A percentile compares a stretch with the other conserved stretches of the same genome.
Evolutionary conservation across 1,140 invertebrate genomes (phyloP).

Genomic region (Hermatobates lingyangjiaoensis): DNA sequence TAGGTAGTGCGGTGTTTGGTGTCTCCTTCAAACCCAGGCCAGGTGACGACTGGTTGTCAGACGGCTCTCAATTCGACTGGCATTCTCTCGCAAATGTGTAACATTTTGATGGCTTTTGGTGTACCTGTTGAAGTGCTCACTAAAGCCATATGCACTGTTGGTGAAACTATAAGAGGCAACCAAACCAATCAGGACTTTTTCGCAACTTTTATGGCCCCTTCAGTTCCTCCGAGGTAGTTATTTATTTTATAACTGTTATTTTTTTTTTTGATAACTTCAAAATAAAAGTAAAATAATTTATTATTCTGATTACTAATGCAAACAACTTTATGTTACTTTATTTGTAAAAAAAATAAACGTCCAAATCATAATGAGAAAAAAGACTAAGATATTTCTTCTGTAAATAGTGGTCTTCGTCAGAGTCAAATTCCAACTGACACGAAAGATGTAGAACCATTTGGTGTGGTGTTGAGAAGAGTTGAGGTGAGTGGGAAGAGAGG

Average conservation of each 20-base stretch:
- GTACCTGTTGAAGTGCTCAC: constrained; percentile 90
- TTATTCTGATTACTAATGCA: no score
- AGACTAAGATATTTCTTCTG: no score
- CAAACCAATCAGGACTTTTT: constrained; percentile 83
- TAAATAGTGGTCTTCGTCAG: no score
- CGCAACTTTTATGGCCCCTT: constrained; percentile 76
- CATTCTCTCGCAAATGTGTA: constrained; percentile 61
- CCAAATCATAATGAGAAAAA: no score
- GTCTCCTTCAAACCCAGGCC: constrained; percentile 67
- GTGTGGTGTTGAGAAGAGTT: no score
- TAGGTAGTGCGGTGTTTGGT: constrained; percentile 72
- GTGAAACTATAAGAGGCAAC: constrained; percentile 84
- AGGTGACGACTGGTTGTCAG: constrained; percentile 65
- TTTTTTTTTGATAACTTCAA: not conserved
- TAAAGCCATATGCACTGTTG: constrained; percentile 88
- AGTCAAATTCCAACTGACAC: no score
- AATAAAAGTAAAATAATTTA: not conserved
- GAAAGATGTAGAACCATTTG: no score
- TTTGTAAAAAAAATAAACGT: no score
- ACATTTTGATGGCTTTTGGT: constrained; percentile 85
- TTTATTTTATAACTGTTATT: not conserved
- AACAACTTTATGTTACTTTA: no score
- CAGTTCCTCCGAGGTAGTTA: constrained; percentile 59
- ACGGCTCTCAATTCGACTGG: constrained; percentile 70
- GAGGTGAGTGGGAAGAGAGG: no score